Evolutionary conservation across 2,113 vertebrate genomes (phyloP).

Genomic region (Gadus chalcogrammus): DNA sequence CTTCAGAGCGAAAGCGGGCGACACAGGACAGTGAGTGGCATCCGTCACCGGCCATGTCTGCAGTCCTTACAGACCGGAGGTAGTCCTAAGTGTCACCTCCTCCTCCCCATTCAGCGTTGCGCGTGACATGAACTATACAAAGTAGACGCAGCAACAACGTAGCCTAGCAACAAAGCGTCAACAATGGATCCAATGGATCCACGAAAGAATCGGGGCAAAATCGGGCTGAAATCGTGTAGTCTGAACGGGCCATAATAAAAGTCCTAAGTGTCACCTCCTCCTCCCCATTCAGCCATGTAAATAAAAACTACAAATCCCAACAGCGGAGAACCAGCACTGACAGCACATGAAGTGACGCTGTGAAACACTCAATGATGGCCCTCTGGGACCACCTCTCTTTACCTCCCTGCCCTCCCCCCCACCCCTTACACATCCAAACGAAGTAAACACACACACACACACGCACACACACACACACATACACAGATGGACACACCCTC

Average conservation of each 20-base stretch:
- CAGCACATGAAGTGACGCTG: not conserved
- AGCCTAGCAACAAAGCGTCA: no score
- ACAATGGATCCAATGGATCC: no score
- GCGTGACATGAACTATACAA: no score
- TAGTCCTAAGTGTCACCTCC: constrained; percentile 33
- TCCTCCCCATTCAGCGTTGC: constrained; percentile 47
- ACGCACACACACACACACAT: not conserved
- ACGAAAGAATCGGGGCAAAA: no score
- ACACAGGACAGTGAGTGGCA: not conserved
- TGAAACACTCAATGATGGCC: no score
- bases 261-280: constrained; percentile 34
- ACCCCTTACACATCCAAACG: not conserved
- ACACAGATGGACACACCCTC: constrained; percentile 16
- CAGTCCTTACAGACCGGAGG: constrained; percentile 51
- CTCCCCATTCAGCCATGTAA: constrained; percentile 23
- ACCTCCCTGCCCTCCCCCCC: not conserved
- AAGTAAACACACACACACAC: constrained; percentile 4
- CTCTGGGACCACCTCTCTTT: not conserved
- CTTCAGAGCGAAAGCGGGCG: no score
- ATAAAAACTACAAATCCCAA: constrained; percentile 58
- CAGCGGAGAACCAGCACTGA: not conserved
- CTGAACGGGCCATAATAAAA: no score
- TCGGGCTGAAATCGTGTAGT: no score
- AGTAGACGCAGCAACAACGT: no score
- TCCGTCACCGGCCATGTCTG: constrained; percentile 1